Base-by-base conservation (phyloP, 2,113 vertebrate genomes). In the Mustelus asterias region DNA sequence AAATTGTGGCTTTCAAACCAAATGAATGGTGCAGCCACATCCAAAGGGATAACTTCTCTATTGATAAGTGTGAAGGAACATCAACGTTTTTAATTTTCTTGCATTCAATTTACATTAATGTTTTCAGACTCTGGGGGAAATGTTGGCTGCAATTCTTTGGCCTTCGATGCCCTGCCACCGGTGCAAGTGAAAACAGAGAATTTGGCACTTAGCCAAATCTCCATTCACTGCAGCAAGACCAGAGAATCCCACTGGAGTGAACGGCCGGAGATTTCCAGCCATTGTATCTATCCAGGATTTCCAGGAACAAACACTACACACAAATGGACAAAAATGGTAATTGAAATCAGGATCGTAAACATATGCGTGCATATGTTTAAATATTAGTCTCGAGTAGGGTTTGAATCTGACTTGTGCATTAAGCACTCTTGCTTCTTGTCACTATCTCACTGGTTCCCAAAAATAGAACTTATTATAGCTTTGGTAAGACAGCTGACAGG, bases 71-170 rank as follows among this genome's bases (percentile, higher is more conserved):
- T 60, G 29, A 88, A 58, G 60, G 54, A 60, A 90, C 33, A 90
- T 22, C 60, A 48, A 58, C 33, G 29, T 29, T 60, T 90, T 90
- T 58, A 90, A 60, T 90, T 90, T 90, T 60, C 26, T 90, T 90
- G 54, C 88, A 90, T 90, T 29, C 33, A 90, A 90, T 90, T 90
- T 63, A 63, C 54, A 89, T 90, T n/a, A 90, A n/a, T 11, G 29
- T 60, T 16, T 90, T 54, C 63, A 63, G 63, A 26, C 29, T 7
- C 2, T n/a, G n/a, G 26, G 88, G 26, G 29, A 33, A 90, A 54
- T 54, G 48, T 54, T 54, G 48, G 48, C 2, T 54, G 48, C 2
- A 54, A 54, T 54, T 54, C 48, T 54, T 54, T 54, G 48, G 48
- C 48, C 48, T 2, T 54, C 48, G 2, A 54, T 4, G 5, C 0